phyloP scores from a whole-genome alignment of 2,888 invertebrate species.

The Eupithecia vulgata region DNA sequence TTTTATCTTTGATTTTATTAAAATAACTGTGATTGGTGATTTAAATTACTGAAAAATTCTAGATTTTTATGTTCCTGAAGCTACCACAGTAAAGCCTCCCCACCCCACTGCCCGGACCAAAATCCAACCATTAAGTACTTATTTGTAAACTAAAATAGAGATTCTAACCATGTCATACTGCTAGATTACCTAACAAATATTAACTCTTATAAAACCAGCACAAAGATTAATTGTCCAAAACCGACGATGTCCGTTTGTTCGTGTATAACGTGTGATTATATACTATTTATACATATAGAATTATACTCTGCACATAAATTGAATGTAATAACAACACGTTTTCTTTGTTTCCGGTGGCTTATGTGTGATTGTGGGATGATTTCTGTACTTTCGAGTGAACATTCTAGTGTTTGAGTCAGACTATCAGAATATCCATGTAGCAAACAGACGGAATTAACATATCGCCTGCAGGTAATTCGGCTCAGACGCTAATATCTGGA shows the following conservation, averaged over 20 bases:
- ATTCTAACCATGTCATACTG: background rate
- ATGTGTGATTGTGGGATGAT: constrained; percentile 8
- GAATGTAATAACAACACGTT: constrained; percentile 18
- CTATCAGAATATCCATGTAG: no score
- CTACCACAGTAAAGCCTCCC: no score
- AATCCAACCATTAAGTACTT: no score
- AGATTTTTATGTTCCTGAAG: no score
- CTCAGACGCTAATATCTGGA: no score
- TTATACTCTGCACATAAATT: constrained; percentile 12
- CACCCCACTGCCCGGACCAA: no score
- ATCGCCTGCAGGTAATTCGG: no score
- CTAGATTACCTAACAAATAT: constrained; percentile 12
- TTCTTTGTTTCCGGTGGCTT: constrained; percentile 17
- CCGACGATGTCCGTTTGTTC: constrained; percentile 21
- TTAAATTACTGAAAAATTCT: no score
- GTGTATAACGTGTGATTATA: constrained; percentile 26
- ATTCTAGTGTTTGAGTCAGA: background rate
- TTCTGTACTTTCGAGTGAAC: constrained; percentile 19
- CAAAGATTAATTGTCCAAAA: constrained; percentile 39
- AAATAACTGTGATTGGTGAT: no score
- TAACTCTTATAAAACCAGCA: constrained; percentile 15
- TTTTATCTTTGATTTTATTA: no score
- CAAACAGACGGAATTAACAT: no score
- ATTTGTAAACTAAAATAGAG: background rate
- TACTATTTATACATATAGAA: constrained; percentile 17